These are phyloP conservation scores for Synergus itoensis DNA, from an alignment of 2,888 invertebrate genomes.

Conservation along the genomic window DNA sequence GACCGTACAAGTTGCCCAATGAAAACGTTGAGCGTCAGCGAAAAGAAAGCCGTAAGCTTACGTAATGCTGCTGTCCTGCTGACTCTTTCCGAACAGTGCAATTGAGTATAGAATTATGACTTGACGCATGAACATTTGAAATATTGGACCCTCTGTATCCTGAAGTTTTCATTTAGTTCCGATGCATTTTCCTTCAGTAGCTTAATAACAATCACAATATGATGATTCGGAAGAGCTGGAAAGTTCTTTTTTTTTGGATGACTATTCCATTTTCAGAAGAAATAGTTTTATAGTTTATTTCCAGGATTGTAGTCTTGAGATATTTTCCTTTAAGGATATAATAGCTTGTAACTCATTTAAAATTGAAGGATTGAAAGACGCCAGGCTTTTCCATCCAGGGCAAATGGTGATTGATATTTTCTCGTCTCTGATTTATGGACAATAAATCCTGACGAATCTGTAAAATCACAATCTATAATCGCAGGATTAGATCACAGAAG, in stretches of 20 bases:
- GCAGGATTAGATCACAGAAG: conserved; percentile 6
- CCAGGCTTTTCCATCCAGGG: background rate
- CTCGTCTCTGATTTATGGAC: background rate
- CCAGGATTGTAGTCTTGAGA: background rate
- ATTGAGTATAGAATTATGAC: conserved; percentile 48
- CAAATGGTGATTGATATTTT: background rate
- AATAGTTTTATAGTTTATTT: background rate
- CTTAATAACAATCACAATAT: too few relatives aligned
- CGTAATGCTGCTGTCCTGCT: conserved; percentile 63
- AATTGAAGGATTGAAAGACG: background rate
- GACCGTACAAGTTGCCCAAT: conserved; percentile 67
- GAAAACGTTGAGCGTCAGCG: conserved; percentile 68
- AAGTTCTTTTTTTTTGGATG: background rate
- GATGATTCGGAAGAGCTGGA: background rate
- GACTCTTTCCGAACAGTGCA: conserved; percentile 63
- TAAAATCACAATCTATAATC: conserved; percentile 2
- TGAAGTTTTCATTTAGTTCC: background rate
- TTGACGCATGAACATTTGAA: background rate
- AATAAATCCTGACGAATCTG: background rate
- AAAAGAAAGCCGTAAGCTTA: conserved; percentile 75
- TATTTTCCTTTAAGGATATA: background rate
- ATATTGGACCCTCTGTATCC: background rate
- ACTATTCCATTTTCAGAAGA: background rate
- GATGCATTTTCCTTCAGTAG: background rate
- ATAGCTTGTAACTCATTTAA: background rate